phyloP scores from a whole-genome alignment of 2,797 vertebrate genomes.

The Chiroxiphia lanceolata region DNA sequence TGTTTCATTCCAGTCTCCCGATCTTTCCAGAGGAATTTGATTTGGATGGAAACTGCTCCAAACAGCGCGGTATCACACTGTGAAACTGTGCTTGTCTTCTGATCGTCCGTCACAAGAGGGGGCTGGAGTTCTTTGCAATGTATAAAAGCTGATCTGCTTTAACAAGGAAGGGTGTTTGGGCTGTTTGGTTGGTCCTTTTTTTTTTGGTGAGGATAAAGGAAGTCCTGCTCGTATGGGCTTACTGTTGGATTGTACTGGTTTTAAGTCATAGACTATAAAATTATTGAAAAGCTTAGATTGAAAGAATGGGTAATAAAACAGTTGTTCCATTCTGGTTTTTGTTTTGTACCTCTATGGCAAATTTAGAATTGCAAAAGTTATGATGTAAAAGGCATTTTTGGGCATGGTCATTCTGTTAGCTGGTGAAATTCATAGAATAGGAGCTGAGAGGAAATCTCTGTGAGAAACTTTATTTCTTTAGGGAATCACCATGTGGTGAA shows the following conservation, averaged over 20 bases:
- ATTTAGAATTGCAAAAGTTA: not conserved
- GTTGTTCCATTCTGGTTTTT: not conserved
- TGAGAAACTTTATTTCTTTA: not conserved
- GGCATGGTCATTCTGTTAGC: not conserved
- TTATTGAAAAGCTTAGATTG: not conserved
- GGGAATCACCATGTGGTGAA: not conserved
- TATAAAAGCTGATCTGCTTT: not conserved
- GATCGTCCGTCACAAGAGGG: constrained; percentile 70
- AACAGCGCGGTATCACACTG: not conserved
- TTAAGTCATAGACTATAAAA: not conserved
- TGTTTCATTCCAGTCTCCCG: not conserved
- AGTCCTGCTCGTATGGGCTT: not conserved
- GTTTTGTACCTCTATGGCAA: not conserved
- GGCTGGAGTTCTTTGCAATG: constrained; percentile 48
- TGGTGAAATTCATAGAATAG: not conserved
- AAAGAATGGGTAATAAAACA: not conserved
- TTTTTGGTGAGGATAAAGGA: not conserved
- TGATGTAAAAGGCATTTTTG: not conserved
- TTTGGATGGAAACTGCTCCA: not conserved
- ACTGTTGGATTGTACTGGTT: not conserved
- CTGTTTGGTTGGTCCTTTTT: not conserved
- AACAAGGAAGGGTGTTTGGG: not conserved
- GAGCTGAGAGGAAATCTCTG: not conserved
- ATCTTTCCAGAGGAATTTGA: not conserved
- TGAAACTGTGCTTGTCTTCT: not conserved